Evolutionary conservation across 1,140 invertebrate genomes (phyloP), one percentile per base, ranked within the genome.

Genomic region (Reticulitermes speratus): DNA sequence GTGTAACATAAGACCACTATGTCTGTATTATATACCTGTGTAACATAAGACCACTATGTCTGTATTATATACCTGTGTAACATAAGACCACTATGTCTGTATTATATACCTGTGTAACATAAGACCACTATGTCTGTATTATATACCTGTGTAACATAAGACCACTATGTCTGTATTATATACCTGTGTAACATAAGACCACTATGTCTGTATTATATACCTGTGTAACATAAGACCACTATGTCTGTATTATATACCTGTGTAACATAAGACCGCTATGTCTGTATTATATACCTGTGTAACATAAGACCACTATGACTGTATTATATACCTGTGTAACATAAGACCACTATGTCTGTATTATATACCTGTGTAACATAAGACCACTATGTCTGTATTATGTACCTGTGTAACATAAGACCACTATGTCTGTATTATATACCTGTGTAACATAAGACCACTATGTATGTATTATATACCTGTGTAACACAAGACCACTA

Each of bases 381-480:
- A 38, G 38, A 38, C 38, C n/a, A n/a, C n/a, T n/a, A 97, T 0
- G 95, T 95, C 91, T 96, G 94, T 44, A 97, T 95, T 1, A 97
- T 92, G 88, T 96, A 97, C 89, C 94, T 93, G 87, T 84, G 90
- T 5, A 38, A 38, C 38, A 38, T 38, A 38, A 38, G 38, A 38
- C 38, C n/a, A n/a, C n/a, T n/a, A 97, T 0, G 95, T 95, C 91
- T 96, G 94, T 44, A 97, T 95, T 1, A 97, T 92, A 88, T 96
- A 97, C 89, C 94, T 93, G 87, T 84, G 90, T 5, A 38, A 38
- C 38, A 38, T 38, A 38, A 38, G 38, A 38, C 38, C n/a, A n/a
- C n/a, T n/a, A 97, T 0, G 95, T 95, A 91, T 96, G 94, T 44
- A 97, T 95, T 1, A 97, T 92, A 88, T 96, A 97, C 89, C 94